phyloP scores from a whole-genome alignment of 2,113 vertebrate genomes.

The Enhydra lutris region DNA sequence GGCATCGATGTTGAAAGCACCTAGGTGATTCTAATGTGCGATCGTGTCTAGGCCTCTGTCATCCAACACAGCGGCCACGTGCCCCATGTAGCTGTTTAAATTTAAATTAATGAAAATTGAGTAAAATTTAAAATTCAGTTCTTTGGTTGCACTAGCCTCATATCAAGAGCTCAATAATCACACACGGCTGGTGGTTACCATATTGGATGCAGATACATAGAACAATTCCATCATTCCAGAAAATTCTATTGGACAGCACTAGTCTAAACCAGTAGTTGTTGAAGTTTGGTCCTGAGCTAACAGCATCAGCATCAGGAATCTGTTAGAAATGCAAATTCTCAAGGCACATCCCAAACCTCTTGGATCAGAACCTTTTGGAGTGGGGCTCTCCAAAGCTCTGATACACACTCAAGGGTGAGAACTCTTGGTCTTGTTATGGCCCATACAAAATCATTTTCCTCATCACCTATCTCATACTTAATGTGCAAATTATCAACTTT shows the following conservation, averaged over 20 bases:
- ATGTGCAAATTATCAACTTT: not conserved
- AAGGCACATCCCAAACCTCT: not conserved
- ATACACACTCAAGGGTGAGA: not conserved
- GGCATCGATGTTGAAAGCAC: not conserved
- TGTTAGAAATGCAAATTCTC: not conserved
- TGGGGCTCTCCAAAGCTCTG: not conserved
- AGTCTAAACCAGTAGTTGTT: not conserved
- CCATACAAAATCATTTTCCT: not conserved
- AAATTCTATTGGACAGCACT: not conserved
- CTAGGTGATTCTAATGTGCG: not conserved
- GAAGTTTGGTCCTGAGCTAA: not conserved
- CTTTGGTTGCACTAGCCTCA: not conserved
- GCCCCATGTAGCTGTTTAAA: not conserved
- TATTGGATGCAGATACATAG: not conserved
- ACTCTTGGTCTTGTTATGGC: not conserved
- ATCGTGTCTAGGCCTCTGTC: no score
- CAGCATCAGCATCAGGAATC: not conserved
- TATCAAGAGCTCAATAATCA: not conserved
- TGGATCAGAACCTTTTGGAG: not conserved
- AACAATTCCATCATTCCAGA: not conserved
- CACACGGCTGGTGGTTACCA: not conserved
- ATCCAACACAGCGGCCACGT: not conserved
- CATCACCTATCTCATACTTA: not conserved
- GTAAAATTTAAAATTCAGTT: not conserved
- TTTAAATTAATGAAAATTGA: not conserved